Evolutionary conservation across 1,140 invertebrate genomes (phyloP).

Genomic region (Ganaspis sp.): DNA sequence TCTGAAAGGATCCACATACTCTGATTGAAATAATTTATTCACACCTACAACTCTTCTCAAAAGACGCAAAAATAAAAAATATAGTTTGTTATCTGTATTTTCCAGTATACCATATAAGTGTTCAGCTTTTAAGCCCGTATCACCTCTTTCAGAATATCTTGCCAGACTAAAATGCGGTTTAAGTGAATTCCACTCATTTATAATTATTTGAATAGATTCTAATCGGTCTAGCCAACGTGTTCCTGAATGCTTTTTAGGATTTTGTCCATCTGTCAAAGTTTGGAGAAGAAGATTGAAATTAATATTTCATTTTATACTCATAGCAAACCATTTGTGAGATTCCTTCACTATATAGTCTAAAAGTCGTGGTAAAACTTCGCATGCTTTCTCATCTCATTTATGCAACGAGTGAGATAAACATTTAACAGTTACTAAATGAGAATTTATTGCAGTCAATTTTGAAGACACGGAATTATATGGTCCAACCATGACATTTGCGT

Average conservation of each 20-base stretch:
- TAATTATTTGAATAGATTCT: conserved; percentile 36
- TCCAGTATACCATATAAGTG: conserved; percentile 35
- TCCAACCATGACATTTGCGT: conserved; percentile 64
- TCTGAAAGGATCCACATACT: conserved; percentile 37
- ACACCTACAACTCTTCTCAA: conserved; percentile 42
- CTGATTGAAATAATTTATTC: conserved; percentile 47
- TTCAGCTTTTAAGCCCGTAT: conserved; percentile 32
- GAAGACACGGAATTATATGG: conserved; percentile 46
- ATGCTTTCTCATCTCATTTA: conserved; percentile 49
- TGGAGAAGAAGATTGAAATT: background rate
- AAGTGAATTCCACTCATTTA: conserved; percentile 48
- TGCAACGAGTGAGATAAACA: conserved; percentile 52
- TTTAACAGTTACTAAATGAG: conserved; percentile 46
- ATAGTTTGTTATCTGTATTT: conserved; percentile 35
- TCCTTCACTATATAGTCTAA: conserved; percentile 57
- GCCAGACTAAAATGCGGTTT: conserved; percentile 39
- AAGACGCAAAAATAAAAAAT: conserved; percentile 40
- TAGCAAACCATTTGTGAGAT: conserved; percentile 42
- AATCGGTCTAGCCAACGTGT: background rate
- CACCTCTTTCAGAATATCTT: conserved; percentile 32
- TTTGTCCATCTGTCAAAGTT: background rate
- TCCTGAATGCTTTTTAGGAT: background rate
- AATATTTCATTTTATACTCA: background rate
- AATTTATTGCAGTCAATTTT: conserved; percentile 34
- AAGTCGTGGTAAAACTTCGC: conserved; percentile 38